phyloP scores from a whole-genome alignment of 1,140 invertebrate genomes.

The Bombyx mandarina region DNA sequence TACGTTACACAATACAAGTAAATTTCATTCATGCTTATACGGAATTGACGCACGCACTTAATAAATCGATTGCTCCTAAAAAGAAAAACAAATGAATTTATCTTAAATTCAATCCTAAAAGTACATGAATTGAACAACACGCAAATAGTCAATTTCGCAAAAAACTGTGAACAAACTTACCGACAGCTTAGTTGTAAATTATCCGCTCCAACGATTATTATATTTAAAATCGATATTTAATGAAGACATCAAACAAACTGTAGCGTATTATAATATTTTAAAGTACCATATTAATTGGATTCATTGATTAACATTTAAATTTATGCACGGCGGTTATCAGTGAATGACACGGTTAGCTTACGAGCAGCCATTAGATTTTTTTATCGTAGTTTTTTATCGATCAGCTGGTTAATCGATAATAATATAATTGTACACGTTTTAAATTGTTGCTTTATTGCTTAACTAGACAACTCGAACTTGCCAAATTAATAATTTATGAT shows the following conservation, averaged over 20 bases:
- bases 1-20: not conserved
- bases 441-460: too few relatives aligned
- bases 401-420: conserved; percentile 23
- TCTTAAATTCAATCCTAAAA: too few relatives aligned
- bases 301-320: conserved; percentile 29
- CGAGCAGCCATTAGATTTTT: conserved; percentile 19
- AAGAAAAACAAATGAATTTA: too few relatives aligned
- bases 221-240: not conserved
- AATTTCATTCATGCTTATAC: too few relatives aligned
- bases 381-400: conserved; percentile 18
- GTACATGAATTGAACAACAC: too few relatives aligned
- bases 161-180: conserved; percentile 1
- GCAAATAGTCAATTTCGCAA: not conserved
- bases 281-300: conserved; percentile 17
- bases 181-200: not conserved
- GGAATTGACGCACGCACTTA: too few relatives aligned
- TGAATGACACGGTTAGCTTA: conserved; percentile 20
- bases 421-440: conserved; percentile 1
- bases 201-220: not conserved
- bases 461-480: too few relatives aligned
- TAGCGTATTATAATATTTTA: conserved; percentile 11
- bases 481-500: too few relatives aligned
- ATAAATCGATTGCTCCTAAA: too few relatives aligned
- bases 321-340: conserved; percentile 25
- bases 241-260: conserved; percentile 7